Percentiles rank a stretch among this genome's conserved stretches.
phyloP scores from a whole-genome alignment of 1,140 invertebrate genomes.

The Maniola jurtina region DNA sequence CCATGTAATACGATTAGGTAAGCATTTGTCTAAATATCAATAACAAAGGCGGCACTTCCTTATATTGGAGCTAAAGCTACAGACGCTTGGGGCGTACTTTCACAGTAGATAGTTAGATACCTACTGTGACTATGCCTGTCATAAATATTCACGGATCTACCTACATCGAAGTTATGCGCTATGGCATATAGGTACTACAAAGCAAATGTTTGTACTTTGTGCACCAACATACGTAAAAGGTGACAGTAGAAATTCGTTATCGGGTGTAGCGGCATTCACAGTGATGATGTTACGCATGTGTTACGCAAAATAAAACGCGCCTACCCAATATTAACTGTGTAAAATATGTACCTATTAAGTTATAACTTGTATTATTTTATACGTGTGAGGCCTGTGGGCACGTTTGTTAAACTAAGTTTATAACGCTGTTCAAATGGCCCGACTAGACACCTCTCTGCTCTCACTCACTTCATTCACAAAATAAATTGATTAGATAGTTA shows the following conservation, averaged over 20 bases:
- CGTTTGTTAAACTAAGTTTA: too few relatives aligned
- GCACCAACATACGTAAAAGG: conserved; percentile 38
- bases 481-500: too few relatives aligned
- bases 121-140: too few relatives aligned
- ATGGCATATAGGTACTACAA: conserved; percentile 29
- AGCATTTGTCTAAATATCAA: conserved; percentile 11
- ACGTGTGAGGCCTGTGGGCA: too few relatives aligned
- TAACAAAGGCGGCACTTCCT: conserved; percentile 16
- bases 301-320: conserved; percentile 10
- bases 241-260: conserved; percentile 42
- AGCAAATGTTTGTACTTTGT: conserved; percentile 43
- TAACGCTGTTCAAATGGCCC: too few relatives aligned
- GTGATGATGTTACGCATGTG: background rate
- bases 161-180: conserved; percentile 31
- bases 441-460: too few relatives aligned
- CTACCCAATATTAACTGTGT: too few relatives aligned
- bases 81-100: conserved; percentile 43
- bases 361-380: too few relatives aligned
- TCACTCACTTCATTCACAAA: too few relatives aligned
- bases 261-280: conserved; percentile 14
- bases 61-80: too few relatives aligned
- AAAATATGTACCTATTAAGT: too few relatives aligned
- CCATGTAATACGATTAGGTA: conserved; percentile 11
- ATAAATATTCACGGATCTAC: conserved; percentile 1
- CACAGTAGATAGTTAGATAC: conserved; percentile 26